Conservation (phyloP, 1,140 invertebrate genomes). For the Calephelis virginiensis region DNA sequence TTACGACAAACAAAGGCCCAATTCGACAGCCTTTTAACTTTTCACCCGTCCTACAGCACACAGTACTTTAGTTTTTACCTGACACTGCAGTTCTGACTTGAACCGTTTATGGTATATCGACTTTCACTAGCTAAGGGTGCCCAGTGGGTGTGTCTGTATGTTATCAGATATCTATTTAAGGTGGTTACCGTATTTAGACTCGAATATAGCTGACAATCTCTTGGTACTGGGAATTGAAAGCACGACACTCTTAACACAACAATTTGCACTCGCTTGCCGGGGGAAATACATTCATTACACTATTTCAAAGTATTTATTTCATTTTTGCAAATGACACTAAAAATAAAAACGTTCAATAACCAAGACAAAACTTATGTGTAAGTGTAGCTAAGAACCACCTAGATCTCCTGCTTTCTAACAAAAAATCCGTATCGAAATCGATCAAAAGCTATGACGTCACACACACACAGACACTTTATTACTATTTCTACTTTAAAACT, state of each 20-base stretch:
- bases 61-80: slow-evolving; percentile 2
- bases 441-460: too few relatives aligned
- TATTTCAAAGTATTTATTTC: too few relatives aligned
- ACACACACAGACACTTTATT: too few relatives aligned
- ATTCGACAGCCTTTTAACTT: background rate
- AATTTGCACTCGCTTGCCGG: slow-evolving; percentile 3
- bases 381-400: too few relatives aligned
- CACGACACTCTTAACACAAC: slow-evolving; percentile 7
- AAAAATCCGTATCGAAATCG: too few relatives aligned
- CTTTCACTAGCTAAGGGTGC: slow-evolving; percentile 38
- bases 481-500: too few relatives aligned
- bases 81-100: background rate
- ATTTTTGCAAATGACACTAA: too few relatives aligned
- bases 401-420: too few relatives aligned
- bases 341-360: too few relatives aligned
- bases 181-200: slow-evolving; percentile 13
- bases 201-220: slow-evolving; percentile 15
- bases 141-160: slow-evolving; percentile 33
- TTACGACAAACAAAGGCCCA: background rate
- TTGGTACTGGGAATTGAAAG: slow-evolving; percentile 6
- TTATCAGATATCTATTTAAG: slow-evolving; percentile 30
- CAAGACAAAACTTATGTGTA: too few relatives aligned
- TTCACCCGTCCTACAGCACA: too few relatives aligned
- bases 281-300: background rate
- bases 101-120: slow-evolving; percentile 39